Evolutionary conservation across 2,888 invertebrate genomes (phyloP).

Genomic region (Phyllotreta striolata): DNA sequence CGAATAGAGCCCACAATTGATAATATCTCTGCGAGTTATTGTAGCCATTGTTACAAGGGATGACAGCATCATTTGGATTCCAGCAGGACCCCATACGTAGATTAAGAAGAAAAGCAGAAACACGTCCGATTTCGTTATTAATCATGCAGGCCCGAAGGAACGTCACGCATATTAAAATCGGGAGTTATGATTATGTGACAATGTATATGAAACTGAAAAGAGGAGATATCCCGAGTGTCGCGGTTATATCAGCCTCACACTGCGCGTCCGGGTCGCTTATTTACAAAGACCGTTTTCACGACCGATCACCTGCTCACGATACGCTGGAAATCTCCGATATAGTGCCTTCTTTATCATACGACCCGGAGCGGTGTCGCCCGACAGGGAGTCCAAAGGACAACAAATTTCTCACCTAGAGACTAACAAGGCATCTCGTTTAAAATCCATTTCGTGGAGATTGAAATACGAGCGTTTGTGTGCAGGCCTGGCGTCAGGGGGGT

Average conservation of each 20-base stretch:
- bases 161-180: slow-evolving; percentile 59
- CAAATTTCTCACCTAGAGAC: slow-evolving; percentile 63
- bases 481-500: slow-evolving; percentile 55
- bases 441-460: slow-evolving; percentile 59
- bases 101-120: slow-evolving; percentile 36
- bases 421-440: slow-evolving; percentile 60
- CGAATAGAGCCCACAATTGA: slow-evolving; percentile 6
- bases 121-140: slow-evolving; percentile 54
- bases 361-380: slow-evolving; percentile 52
- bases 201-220: slow-evolving; percentile 56
- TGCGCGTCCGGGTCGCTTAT: slow-evolving; percentile 53
- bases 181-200: slow-evolving; percentile 61
- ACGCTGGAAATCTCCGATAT: slow-evolving; percentile 31
- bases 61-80: slow-evolving; percentile 41
- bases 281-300: slow-evolving; percentile 43
- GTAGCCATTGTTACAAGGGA: slow-evolving; percentile 21
- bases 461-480: slow-evolving; percentile 59
- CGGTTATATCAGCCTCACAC: slow-evolving; percentile 57
- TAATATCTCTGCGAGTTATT: slow-evolving; percentile 9
- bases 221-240: slow-evolving; percentile 53
- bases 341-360: slow-evolving; percentile 50
- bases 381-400: slow-evolving; percentile 60
- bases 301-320: slow-evolving; percentile 44
- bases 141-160: slow-evolving; percentile 50
- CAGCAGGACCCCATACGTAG: slow-evolving; percentile 48